These are phyloP conservation scores for Macheiramphus alcinus DNA, from an alignment of 2,113 vertebrate genomes.

Conservation along the genomic window DNA sequence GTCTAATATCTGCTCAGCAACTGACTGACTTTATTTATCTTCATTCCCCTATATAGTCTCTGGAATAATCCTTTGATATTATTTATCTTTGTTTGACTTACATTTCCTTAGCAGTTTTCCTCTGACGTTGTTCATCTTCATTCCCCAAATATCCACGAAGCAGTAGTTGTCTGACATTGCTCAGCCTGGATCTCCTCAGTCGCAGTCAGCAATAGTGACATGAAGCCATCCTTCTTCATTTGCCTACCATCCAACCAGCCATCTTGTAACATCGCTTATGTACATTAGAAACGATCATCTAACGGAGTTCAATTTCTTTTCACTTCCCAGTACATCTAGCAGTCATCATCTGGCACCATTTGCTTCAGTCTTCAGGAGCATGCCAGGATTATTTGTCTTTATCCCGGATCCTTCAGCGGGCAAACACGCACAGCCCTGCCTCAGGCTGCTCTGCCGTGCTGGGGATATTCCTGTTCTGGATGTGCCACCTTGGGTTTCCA, in stretches of 20 bases:
- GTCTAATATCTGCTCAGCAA: not conserved
- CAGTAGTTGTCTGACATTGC: conserved; percentile 11
- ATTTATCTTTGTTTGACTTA: conserved; percentile 65
- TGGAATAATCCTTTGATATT: conserved; percentile 7
- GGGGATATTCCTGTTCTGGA: not conserved
- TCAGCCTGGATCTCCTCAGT: conserved; percentile 2
- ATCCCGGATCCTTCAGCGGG: not conserved
- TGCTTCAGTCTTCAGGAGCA: not conserved
- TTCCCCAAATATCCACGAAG: not conserved
- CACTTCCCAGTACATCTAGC: not conserved
- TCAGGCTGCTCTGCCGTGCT: not conserved
- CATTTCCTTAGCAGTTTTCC: conserved; percentile 38
- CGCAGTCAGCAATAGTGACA: not conserved
- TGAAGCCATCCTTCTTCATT: conserved; percentile 51
- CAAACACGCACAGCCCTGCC: not conserved
- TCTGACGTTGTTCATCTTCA: conserved; percentile 30
- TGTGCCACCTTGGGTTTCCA: not conserved
- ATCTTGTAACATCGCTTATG: not conserved
- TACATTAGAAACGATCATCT: not conserved
- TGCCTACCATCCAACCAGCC: not conserved
- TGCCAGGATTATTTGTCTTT: conserved; percentile 6
- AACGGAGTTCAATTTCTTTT: not conserved
- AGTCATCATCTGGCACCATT: not conserved
- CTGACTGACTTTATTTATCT: conserved; percentile 38
- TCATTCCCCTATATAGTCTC: conserved; percentile 9